Conservation (phyloP, 2,888 invertebrate species). For the Prostheceraeus crozeri region DNA sequence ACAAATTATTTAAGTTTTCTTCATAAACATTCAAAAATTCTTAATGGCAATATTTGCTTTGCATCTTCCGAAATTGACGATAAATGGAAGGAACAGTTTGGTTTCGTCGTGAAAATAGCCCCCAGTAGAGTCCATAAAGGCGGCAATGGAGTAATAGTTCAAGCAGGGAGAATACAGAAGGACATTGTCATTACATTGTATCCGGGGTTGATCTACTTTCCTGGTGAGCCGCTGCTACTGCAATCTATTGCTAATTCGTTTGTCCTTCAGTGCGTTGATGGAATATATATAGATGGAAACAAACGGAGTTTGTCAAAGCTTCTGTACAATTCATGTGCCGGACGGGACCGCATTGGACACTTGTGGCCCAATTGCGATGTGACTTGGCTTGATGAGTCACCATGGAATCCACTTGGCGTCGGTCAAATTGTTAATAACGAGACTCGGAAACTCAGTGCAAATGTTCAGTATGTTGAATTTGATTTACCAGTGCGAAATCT, state of each 20-base stretch:
- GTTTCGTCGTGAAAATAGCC: not conserved
- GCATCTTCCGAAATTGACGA: no score
- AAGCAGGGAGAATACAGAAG: not conserved
- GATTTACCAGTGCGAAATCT: conserved; percentile 44
- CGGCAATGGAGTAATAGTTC: not conserved
- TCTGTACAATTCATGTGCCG: conserved; percentile 57
- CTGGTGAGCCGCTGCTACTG: conserved; percentile 58
- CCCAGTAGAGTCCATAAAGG: not conserved
- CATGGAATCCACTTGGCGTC: conserved; percentile 57
- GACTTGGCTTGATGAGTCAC: conserved; percentile 52
- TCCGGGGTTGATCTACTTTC: conserved; percentile 58
- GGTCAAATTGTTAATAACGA: conserved; percentile 61
- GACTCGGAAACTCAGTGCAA: conserved; percentile 54
- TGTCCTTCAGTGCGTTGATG: conserved; percentile 59
- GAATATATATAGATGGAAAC: conserved; percentile 59
- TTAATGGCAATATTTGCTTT: no score
- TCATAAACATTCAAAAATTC: not conserved
- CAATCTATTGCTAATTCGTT: conserved; percentile 59
- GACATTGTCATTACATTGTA: conserved; percentile 41
- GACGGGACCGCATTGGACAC: conserved; percentile 52
- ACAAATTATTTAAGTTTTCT: not conserved
- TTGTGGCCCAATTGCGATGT: conserved; percentile 52
- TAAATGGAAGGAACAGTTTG: not conserved
- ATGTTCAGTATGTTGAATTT: conserved; percentile 60
- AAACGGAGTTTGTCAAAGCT: conserved; percentile 57